A percentile compares a stretch with the other conserved stretches of the same genome.
Conservation (phyloP, 1,140 invertebrate genomes). For the Sarcophaga peregrina region DNA sequence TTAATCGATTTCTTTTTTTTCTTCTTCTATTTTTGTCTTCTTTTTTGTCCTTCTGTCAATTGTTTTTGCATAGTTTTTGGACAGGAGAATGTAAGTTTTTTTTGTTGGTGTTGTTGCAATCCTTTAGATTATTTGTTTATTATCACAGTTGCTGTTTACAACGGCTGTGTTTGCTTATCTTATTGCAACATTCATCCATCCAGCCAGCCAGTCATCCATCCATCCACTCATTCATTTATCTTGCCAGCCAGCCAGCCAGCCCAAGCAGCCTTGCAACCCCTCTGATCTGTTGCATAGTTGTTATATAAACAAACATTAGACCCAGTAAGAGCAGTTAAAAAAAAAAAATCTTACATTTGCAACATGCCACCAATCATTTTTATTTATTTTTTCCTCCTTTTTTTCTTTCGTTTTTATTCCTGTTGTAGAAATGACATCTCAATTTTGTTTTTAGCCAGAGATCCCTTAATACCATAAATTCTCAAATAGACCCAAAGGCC, state of each 20-base stretch:
- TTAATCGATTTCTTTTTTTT: conserved; percentile 45
- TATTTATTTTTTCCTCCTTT: too few relatives aligned
- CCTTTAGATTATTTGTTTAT: conserved; percentile 16
- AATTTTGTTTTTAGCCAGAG: background rate
- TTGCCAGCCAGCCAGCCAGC: too few relatives aligned
- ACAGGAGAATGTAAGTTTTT: background rate
- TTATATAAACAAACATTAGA: background rate
- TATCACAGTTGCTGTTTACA: background rate
- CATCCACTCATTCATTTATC: too few relatives aligned
- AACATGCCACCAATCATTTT: too few relatives aligned
- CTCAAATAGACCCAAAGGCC: conserved; percentile 33
- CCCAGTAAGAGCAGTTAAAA: too few relatives aligned
- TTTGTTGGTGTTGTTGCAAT: conserved; percentile 1
- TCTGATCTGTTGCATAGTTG: too few relatives aligned
- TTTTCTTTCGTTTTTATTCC: background rate
- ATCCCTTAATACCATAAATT: conserved; percentile 16
- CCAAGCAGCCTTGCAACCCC: too few relatives aligned
- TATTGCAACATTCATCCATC: background rate
- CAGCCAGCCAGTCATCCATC: too few relatives aligned
- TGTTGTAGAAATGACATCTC: conserved; percentile 28
- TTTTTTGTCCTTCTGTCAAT: background rate
- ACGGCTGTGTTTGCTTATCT: conserved; percentile 31
- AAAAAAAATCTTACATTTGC: too few relatives aligned
- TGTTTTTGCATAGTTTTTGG: background rate
- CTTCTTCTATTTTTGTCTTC: too few relatives aligned